A percentile compares a stretch with the other conserved stretches of the same genome.
These are phyloP conservation scores for Chironomus tepperi DNA, from an alignment of 1,140 invertebrate species.

Conservation along the genomic window DNA sequence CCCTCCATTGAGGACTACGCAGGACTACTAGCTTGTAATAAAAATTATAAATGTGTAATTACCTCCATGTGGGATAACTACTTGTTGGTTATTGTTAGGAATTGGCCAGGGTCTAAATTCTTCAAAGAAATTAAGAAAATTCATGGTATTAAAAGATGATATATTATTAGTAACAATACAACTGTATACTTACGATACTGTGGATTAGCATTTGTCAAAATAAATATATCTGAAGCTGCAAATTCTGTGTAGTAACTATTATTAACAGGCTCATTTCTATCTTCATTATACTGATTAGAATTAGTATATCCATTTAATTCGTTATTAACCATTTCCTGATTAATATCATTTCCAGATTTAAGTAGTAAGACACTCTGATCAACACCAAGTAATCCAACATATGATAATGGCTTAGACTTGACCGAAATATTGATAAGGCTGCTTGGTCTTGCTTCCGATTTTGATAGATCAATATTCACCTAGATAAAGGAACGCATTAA, in stretches of 20 bases:
- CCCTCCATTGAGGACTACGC: too few relatives aligned
- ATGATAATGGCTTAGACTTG: constrained; percentile 65
- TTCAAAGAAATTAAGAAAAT: too few relatives aligned
- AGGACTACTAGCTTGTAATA: too few relatives aligned
- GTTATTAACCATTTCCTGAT: constrained; percentile 36
- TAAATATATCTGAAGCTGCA: not conserved
- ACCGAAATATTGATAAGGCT: constrained; percentile 56
- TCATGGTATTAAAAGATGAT: too few relatives aligned
- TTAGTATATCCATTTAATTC: constrained; percentile 42
- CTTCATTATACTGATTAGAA: constrained; percentile 29
- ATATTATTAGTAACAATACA: too few relatives aligned
- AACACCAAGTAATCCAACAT: constrained; percentile 68
- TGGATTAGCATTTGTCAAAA: not conserved
- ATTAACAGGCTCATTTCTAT: not conserved
- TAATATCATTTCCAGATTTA: constrained; percentile 48
- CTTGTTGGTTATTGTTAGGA: too few relatives aligned
- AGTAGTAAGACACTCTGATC: constrained; percentile 73
- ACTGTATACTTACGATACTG: not conserved
- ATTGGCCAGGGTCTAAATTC: too few relatives aligned
- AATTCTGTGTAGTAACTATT: not conserved
- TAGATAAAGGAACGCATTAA: too few relatives aligned
- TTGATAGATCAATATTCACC: constrained; percentile 38
- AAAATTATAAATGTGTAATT: too few relatives aligned
- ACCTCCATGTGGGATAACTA: too few relatives aligned
- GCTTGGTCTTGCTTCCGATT: constrained; percentile 53